Evolutionary conservation across 2,888 invertebrate species (phyloP).

Genomic region (Prostheceraeus crozeri): DNA sequence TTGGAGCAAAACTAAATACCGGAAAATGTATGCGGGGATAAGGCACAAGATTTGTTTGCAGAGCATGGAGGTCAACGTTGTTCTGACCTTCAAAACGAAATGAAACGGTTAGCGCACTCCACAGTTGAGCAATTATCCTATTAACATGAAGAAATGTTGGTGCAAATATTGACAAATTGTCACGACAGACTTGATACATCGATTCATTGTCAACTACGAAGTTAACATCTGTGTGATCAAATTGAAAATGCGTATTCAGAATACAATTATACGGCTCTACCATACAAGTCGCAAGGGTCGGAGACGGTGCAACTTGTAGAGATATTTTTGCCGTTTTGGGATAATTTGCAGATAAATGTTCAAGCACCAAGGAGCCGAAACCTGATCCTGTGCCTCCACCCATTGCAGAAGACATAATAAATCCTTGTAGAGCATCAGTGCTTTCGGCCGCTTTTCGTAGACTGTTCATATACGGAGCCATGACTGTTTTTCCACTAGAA

Average conservation of each 20-base stretch:
- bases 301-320: slow-evolving; percentile 10
- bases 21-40: slow-evolving; percentile 36
- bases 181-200: slow-evolving; percentile 28
- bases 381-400: slow-evolving; percentile 32
- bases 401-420: neutral
- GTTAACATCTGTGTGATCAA: slow-evolving; percentile 24
- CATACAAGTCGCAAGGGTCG: slow-evolving; percentile 30
- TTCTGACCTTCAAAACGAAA: slow-evolving; percentile 11
- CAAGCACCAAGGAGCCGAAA: neutral
- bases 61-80: slow-evolving; percentile 23
- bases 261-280: slow-evolving; percentile 34
- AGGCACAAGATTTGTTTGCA: slow-evolving; percentile 36
- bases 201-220: slow-evolving; percentile 36
- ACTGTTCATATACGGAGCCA: neutral
- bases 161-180: slow-evolving; percentile 17
- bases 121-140: slow-evolving; percentile 26
- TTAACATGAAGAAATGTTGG: slow-evolving; percentile 32
- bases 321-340: slow-evolving; percentile 23
- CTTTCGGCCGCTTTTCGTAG: neutral
- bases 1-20: slow-evolving; percentile 25
- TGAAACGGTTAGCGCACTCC: slow-evolving; percentile 29
- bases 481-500: slow-evolving; percentile 17
- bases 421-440: slow-evolving; percentile 22
- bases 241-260: slow-evolving; percentile 21
- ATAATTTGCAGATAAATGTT: slow-evolving; percentile 4